Evolutionary conservation across 2,797 vertebrate species (phyloP), one percentile per base, ranked within the genome.

Genomic region (Neopelma chrysocephalum): DNA sequence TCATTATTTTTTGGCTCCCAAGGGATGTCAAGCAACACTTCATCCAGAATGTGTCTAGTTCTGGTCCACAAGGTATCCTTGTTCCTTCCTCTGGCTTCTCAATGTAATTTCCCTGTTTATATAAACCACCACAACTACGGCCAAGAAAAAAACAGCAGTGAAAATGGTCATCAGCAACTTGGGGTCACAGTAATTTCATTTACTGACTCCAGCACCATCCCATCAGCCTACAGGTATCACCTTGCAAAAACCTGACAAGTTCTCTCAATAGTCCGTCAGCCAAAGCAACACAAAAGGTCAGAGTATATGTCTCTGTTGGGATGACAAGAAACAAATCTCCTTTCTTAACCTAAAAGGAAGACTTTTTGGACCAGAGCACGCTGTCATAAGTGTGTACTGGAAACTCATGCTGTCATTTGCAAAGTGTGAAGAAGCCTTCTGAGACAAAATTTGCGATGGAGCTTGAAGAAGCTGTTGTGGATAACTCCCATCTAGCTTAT

Each of bases 1-100:
- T 68, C 57, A 75, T 73, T 80, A 75, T 78, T 89, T 95, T 83
- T 93, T 81, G 60, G 48, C 60, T 93, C 60, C 42, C 82, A 84
- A 85, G 48, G 15, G 40, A 87, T 57, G 13, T 71, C 9, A 0
- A 94, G 26, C 60, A 93, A 42, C 81, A 85, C 75, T 64, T 95
- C 84, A 89, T 93, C 68, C 42, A 85, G 45, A 89, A 82, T 57
- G 2, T 57, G 40, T 90, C 65, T 93, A 51, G 31, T 85, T 92
- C 48, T 94, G 71, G 57, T 81, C 82, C 68, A 82, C 60, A 79
- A 77, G 51, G 51, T 83, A 90, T 58, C 27, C 17, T 14, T 88
- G 48, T 68, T 90, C 54, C 48, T 84, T 92, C 57, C 61, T 92
- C 53, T 68, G 73, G 12, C 32, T 94, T 93, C 64, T 64, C 42